phyloP scores from a whole-genome alignment of 2,797 vertebrate genomes.

The Apogon hyalosoma region DNA sequence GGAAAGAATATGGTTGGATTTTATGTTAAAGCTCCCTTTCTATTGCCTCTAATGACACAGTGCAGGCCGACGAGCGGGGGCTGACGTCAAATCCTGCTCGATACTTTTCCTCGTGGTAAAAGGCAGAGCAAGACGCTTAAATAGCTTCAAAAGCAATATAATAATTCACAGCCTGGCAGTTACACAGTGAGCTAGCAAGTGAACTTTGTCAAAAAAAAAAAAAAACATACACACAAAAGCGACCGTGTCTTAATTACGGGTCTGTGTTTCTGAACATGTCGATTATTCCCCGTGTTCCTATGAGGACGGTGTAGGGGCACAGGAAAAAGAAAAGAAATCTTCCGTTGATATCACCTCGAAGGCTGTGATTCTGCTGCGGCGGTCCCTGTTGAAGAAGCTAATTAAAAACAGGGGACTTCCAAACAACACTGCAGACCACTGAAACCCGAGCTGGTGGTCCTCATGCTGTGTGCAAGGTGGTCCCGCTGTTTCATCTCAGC shows the following conservation, averaged over 20 bases:
- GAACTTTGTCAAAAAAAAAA: constrained; percentile 59
- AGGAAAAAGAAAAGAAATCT: constrained; percentile 61
- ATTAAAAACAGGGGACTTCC: constrained; percentile 74
- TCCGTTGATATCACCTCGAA: constrained; percentile 67
- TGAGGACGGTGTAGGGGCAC: constrained; percentile 48
- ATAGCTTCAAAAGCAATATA: constrained; percentile 75
- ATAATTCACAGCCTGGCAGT: constrained; percentile 69
- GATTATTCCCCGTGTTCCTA: constrained; percentile 65
- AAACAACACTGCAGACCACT: constrained; percentile 26
- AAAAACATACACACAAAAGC: constrained; percentile 38
- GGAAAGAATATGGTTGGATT: constrained; percentile 56
- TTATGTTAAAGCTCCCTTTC: constrained; percentile 44
- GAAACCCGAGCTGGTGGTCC: constrained; percentile 44
- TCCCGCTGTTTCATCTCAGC: constrained; percentile 59
- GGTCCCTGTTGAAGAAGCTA: constrained; percentile 68
- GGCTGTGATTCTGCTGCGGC: constrained; percentile 79
- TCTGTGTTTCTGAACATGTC: constrained; percentile 65
- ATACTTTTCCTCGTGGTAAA: constrained; percentile 45
- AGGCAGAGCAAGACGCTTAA: constrained; percentile 58
- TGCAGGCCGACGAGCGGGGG: constrained; percentile 43
- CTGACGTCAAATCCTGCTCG: constrained; percentile 57
- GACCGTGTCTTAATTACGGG: constrained; percentile 22
- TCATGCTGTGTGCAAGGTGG: constrained; percentile 38
- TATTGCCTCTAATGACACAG: constrained; percentile 53
- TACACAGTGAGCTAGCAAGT: constrained; percentile 63